Evolutionary conservation across 2,797 vertebrate genomes (phyloP), one percentile per base, ranked within the genome.

Genomic region (Manis pentadactyla): DNA sequence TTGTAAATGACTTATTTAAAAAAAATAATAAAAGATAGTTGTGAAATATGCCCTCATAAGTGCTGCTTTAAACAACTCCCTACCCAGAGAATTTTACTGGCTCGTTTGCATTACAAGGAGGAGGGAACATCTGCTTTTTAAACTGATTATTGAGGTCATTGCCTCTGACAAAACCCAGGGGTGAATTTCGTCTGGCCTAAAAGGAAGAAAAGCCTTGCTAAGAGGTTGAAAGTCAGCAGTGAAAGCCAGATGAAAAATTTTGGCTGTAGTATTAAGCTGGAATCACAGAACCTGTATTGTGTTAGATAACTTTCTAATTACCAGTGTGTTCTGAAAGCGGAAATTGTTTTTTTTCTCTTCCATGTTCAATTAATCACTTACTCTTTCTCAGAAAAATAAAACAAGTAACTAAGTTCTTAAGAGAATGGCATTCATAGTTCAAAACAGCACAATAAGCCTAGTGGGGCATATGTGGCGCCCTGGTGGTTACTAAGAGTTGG

Each of bases 121-220:
- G 15, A 42, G 12, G 12, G 25, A 25, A 89, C 27, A 2, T 85
- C 95, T 78, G 84, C 81, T 93, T 68, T 87, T 57, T 87, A 77
- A 77, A 78, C 39, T 90, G 81, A 42, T 95, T 81, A 88, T 73
- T 0, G 37, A 90, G 82, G 49, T 82, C 7, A 0, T 46, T 51
- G 71, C 81, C 61, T 74, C 77, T 95, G 92, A 97, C 90, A 77
- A 81, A 95, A 79, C 46, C 57, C 93, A 92, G 90, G 61, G 83
- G 94, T 75, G 78, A 53, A 51, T 94, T 95, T 86, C 25, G 3
- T 66, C 81, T 86, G 68, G 53, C 31, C 29, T 55, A 6, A 51
- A 71, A 95, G 94, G 94, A 96, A 92, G 75, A 46, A 46, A 53
- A 79, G 25, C n/a, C 39, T 89, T 55, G 68, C 21, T 37, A 11